Percentiles rank a stretch among this genome's conserved stretches.
These are phyloP conservation scores for Onthophagus sagittarius DNA, from an alignment of 2,888 invertebrate genomes.

Conservation along the genomic window DNA sequence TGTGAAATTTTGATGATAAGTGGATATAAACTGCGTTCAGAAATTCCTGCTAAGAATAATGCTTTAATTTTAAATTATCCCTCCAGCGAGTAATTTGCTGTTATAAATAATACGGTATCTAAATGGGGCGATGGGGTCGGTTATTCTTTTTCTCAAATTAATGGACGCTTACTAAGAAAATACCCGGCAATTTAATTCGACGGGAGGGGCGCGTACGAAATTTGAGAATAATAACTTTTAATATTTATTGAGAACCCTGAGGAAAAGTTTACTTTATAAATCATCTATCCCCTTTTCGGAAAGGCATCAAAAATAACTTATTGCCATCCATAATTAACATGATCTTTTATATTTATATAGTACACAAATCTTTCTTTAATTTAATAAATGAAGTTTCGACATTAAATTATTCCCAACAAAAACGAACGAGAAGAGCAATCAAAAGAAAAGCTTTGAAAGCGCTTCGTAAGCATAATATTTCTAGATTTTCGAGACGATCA, in stretches of 20 bases:
- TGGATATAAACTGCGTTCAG: neutral
- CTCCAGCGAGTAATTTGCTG: neutral
- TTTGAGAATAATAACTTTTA: neutral
- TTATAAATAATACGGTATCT: neutral
- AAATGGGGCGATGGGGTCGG: neutral
- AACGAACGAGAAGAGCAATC: too few species aligned
- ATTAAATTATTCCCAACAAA: too few species aligned
- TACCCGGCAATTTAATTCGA: neutral
- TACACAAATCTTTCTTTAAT: too few species aligned
- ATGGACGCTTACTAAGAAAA: neutral
- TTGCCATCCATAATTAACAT: too few species aligned
- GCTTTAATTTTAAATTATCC: neutral
- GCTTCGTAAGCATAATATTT: too few species aligned
- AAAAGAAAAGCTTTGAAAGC: too few species aligned
- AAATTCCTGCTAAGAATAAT: neutral
- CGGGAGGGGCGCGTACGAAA: neutral
- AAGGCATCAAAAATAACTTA: too few species aligned
- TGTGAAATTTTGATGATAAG: neutral
- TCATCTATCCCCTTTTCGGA: neutral
- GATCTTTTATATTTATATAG: too few species aligned
- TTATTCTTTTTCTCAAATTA: neutral
- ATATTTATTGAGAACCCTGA: neutral
- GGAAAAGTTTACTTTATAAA: neutral
- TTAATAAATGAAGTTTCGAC: too few species aligned
- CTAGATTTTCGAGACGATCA: too few species aligned